These are phyloP conservation scores for Dasyornis broadbenti DNA, from an alignment of 2,113 vertebrate genomes.

Conservation along the genomic window DNA sequence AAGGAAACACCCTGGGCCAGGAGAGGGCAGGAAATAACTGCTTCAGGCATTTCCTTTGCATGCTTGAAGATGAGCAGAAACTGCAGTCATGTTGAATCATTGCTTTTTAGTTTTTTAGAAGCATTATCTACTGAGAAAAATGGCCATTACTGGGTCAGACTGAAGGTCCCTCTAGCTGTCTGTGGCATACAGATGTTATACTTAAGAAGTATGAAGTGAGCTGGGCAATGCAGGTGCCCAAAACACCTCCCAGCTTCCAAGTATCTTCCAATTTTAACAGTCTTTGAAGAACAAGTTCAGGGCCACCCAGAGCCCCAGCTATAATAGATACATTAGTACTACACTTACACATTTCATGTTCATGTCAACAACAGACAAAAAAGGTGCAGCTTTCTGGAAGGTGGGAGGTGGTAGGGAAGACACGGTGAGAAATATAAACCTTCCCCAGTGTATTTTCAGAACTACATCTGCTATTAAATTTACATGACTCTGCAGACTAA, in stretches of 20 bases:
- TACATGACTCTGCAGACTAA: neutral
- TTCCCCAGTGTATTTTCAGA: neutral
- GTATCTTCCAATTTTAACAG: neutral
- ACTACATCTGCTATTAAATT: neutral
- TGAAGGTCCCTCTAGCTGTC: neutral
- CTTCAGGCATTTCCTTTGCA: neutral
- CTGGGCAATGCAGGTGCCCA: neutral
- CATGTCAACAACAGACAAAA: neutral
- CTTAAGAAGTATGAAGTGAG: neutral
- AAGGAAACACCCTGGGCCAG: neutral
- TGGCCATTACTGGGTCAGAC: neutral
- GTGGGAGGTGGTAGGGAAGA: neutral
- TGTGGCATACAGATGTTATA: neutral
- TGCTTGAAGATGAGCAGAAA: neutral
- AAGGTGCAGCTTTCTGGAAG: neutral
- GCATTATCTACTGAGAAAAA: neutral
- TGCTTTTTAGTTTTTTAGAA: neutral
- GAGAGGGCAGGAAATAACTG: slow-evolving; percentile 17
- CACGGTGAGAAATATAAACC: neutral
- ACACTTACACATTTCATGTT: accelerated
- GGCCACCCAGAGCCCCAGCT: neutral
- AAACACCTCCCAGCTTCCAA: neutral
- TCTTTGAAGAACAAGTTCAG: neutral
- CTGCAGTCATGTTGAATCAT: neutral
- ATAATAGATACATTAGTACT: neutral